Evolutionary conservation across 2,797 vertebrate genomes (phyloP).

Genomic region (Rhinoraja longicauda): DNA sequence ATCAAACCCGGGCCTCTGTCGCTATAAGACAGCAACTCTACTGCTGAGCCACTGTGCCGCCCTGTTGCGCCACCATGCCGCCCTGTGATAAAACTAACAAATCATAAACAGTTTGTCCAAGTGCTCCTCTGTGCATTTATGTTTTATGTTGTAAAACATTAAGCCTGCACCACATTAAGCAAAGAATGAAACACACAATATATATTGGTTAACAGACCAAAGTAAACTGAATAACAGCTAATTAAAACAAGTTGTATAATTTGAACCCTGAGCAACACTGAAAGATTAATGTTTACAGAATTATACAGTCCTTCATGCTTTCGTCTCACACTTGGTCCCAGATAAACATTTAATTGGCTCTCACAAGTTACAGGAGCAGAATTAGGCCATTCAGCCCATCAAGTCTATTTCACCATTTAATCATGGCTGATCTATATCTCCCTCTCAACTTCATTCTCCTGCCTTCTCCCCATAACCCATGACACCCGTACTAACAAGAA

Average conservation of each 20-base stretch:
- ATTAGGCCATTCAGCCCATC: too few species aligned
- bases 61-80: too few species aligned
- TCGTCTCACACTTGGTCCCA: not conserved
- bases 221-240: not conserved
- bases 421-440: too few species aligned
- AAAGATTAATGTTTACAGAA: not conserved
- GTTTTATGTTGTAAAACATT: not conserved
- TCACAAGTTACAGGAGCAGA: not conserved
- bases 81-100: not conserved
- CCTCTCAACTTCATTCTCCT: too few species aligned
- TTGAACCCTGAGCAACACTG: not conserved
- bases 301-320: not conserved
- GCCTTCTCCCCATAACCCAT: too few species aligned
- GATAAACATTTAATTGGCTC: not conserved
- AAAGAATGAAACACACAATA: not conserved
- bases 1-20: too few species aligned
- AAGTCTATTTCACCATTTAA: too few species aligned
- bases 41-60: too few species aligned
- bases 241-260: not conserved
- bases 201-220: not conserved
- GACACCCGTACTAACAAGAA: too few species aligned
- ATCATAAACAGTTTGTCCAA: not conserved
- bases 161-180: conserved; percentile 1
- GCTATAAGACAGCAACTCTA: too few species aligned
- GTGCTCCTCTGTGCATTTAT: not conserved